phyloP scores from a whole-genome alignment of 2,888 invertebrate genomes.

The Allygus modestus region DNA sequence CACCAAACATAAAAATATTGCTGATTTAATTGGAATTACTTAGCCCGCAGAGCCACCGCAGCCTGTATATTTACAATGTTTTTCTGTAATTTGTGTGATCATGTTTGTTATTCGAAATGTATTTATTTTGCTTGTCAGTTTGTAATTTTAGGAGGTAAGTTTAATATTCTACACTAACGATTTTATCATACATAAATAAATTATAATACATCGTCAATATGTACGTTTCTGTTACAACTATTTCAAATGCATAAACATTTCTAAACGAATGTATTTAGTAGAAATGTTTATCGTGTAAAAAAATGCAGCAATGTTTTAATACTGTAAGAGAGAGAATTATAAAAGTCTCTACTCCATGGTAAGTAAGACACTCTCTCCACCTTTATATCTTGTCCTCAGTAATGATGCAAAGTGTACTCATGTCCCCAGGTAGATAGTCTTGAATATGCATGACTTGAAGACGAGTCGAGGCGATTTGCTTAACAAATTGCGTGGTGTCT shows the following conservation, averaged over 20 bases:
- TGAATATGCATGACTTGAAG: slow-evolving; percentile 34
- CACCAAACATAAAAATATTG: slow-evolving; percentile 4
- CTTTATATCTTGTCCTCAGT: slow-evolving; percentile 32
- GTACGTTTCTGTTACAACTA: no score
- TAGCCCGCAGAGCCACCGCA: neutral
- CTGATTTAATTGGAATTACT: neutral
- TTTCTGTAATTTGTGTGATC: slow-evolving; percentile 2
- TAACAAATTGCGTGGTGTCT: slow-evolving; percentile 43
- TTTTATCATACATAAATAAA: no score
- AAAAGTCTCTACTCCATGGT: neutral
- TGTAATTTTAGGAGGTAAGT: no score
- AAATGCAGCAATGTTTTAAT: no score
- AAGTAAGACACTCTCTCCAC: slow-evolving; percentile 16
- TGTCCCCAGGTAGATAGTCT: slow-evolving; percentile 44
- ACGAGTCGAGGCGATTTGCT: slow-evolving; percentile 31
- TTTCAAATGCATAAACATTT: no score
- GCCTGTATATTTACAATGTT: neutral
- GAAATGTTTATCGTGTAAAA: no score
- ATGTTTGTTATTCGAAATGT: neutral
- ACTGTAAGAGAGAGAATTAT: no score
- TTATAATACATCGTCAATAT: no score
- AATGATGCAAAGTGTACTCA: slow-evolving; percentile 43
- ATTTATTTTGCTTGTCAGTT: no score
- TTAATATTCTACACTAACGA: no score
- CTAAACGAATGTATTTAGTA: no score